Evolutionary conservation across 2,113 vertebrate species (phyloP).

Genomic region (Aythya baeri): DNA sequence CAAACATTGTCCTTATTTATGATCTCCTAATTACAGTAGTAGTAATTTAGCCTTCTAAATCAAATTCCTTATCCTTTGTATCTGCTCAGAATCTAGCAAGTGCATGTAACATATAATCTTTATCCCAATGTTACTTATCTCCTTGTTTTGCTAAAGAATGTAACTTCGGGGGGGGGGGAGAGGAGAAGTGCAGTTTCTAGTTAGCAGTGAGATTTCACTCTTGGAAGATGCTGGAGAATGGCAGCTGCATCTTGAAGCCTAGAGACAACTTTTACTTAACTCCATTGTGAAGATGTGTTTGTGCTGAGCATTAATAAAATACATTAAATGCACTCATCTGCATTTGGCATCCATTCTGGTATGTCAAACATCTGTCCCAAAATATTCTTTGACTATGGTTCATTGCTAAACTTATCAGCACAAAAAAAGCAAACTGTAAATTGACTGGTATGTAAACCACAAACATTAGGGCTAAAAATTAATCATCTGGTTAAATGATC

Average conservation of each 20-base stretch:
- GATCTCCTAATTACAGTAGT: not conserved
- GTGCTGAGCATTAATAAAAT: not conserved
- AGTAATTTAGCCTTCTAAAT: not conserved
- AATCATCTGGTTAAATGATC: not conserved
- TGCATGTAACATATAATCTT: not conserved
- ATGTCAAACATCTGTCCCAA: not conserved
- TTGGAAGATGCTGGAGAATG: not conserved
- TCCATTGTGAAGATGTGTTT: not conserved
- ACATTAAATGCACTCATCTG: not conserved
- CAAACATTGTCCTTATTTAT: not conserved
- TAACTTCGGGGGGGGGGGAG: not conserved
- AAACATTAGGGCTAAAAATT: not conserved
- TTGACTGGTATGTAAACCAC: not conserved
- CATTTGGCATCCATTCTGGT: not conserved
- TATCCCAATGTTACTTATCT: not conserved
- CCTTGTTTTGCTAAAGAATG: not conserved
- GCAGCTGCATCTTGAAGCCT: not conserved
- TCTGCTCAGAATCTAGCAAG: not conserved
- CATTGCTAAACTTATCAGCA: not conserved
- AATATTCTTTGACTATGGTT: not conserved
- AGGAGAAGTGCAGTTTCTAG: not conserved
- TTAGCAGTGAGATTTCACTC: not conserved
- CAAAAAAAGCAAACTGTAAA: not conserved
- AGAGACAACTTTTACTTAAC: not conserved
- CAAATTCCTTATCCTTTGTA: not conserved